These are phyloP conservation scores for Macquaria australasica DNA, from an alignment of 2,113 vertebrate genomes.

Conservation along the genomic window DNA sequence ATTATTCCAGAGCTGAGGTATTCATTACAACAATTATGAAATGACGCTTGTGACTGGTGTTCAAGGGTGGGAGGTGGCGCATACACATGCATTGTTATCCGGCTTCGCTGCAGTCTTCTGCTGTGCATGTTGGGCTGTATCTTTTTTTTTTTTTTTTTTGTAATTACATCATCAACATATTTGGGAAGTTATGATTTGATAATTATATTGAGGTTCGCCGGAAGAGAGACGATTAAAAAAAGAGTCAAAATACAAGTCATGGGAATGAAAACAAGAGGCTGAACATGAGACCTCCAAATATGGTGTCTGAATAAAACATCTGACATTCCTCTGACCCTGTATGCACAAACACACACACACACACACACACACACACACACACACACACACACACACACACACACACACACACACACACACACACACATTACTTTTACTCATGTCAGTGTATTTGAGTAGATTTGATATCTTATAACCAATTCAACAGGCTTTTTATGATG, in stretches of 20 bases:
- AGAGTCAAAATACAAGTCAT: constrained; percentile 54
- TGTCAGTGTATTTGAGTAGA: not conserved
- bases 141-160: not conserved
- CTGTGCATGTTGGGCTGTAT: not conserved
- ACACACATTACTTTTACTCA: not conserved
- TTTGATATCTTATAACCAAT: not conserved
- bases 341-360: not conserved
- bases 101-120: not conserved
- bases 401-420: not conserved
- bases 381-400: constrained; percentile 11
- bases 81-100: constrained; percentile 22
- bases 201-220: constrained; percentile 31
- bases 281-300: constrained; percentile 12
- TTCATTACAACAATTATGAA: constrained; percentile 35
- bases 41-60: not conserved
- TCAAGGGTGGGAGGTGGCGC: not conserved
- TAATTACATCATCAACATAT: constrained; percentile 60
- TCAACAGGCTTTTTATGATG: not conserved
- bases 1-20: constrained; percentile 19
- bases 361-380: not conserved
- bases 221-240: not conserved
- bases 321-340: not conserved
- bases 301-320: constrained; percentile 5
- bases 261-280: constrained; percentile 36
- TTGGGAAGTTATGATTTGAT: constrained; percentile 50